Evolutionary conservation across 2,888 invertebrate genomes (phyloP).

Genomic region (Rhagium mordax): DNA sequence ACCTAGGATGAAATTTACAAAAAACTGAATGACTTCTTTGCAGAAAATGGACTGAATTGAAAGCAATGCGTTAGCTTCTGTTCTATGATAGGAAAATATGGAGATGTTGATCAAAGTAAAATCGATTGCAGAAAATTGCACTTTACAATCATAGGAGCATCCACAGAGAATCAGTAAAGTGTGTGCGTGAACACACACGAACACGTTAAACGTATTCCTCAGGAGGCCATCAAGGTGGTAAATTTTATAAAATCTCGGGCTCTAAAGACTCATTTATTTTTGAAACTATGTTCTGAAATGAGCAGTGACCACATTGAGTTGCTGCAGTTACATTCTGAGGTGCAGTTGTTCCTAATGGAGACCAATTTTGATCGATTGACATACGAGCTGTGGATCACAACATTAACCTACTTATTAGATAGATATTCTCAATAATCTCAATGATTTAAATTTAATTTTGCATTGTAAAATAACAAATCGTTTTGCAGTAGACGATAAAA

Average conservation of each 20-base stretch:
- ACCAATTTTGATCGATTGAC: too few species aligned
- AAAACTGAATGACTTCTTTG: too few species aligned
- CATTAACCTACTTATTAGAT: too few species aligned
- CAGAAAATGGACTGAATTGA: too few species aligned
- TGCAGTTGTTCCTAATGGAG: too few species aligned
- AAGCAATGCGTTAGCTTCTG: neutral
- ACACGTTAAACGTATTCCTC: slow-evolving; percentile 6
- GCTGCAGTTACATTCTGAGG: too few species aligned
- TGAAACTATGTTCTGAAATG: slow-evolving; percentile 14
- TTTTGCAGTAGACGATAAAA: too few species aligned
- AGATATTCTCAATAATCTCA: too few species aligned
- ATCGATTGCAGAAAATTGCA: neutral
- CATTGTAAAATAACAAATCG: too few species aligned
- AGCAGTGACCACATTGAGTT: slow-evolving; percentile 1
- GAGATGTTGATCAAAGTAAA: neutral
- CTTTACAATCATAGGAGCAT: slow-evolving; percentile 2
- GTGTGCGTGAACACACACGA: slow-evolving; percentile 2
- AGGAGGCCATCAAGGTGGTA: slow-evolving; percentile 10
- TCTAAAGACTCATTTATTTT: neutral
- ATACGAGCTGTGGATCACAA: too few species aligned
- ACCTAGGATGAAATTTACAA: too few species aligned
- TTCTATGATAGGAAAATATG: neutral
- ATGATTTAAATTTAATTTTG: too few species aligned
- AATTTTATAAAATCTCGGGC: slow-evolving; percentile 25
- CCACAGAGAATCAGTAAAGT: slow-evolving; percentile 16